Conservation (phyloP, 1,140 invertebrate species). For the Penaeus japonicus region DNA sequence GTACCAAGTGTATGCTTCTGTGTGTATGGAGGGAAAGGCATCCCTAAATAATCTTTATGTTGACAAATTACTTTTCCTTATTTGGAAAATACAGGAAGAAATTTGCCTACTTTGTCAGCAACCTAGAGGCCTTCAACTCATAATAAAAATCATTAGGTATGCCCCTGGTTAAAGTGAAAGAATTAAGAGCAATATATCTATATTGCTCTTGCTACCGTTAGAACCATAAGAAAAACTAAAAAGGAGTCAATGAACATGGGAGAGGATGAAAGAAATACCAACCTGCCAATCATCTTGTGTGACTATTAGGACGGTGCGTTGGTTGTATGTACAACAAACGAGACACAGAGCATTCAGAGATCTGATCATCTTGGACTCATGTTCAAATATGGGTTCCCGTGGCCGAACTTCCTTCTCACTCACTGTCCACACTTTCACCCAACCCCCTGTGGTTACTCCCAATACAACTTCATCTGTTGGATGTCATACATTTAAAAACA, state of each 20-base stretch:
- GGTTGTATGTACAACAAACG: constrained; percentile 94
- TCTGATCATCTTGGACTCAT: constrained; percentile 96
- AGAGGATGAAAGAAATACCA: constrained; percentile 57
- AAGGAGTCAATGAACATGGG: constrained; percentile 15
- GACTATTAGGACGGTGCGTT: constrained; percentile 94
- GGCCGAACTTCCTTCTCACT: constrained; percentile 79
- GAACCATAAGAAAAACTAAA: neutral
- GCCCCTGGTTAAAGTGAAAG: no score
- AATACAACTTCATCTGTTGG: constrained; percentile 92
- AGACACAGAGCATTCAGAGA: constrained; percentile 92
- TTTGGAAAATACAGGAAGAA: no score
- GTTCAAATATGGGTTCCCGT: constrained; percentile 87
- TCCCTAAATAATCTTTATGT: no score
- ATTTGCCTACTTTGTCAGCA: no score
- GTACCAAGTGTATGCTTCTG: no score
- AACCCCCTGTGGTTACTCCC: constrained; percentile 94
- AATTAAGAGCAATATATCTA: no score
- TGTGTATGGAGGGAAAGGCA: no score
- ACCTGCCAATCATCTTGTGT: constrained; percentile 98
- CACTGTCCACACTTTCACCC: constrained; percentile 97
- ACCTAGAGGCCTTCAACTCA: no score
- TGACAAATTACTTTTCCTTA: no score
- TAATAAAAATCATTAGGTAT: no score
- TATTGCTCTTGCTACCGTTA: no score
- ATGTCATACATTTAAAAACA: neutral